Percentiles rank a stretch among this genome's conserved stretches.
Evolutionary conservation across 2,113 vertebrate species (phyloP).

Genomic region (Saguinus midas): DNA sequence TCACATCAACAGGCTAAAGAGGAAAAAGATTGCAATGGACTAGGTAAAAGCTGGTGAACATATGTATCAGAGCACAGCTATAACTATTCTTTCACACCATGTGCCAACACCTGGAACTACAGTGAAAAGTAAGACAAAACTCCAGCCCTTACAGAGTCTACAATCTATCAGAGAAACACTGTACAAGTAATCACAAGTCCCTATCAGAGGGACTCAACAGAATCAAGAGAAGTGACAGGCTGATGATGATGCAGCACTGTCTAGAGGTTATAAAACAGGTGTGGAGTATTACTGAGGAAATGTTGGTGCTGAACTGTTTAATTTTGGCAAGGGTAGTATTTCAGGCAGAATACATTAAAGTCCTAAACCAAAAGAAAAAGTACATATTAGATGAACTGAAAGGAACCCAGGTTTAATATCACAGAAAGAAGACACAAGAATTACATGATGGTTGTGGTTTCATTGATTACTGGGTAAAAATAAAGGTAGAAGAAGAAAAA

Average conservation of each 20-base stretch:
- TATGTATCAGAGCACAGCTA: not conserved
- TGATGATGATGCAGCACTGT: not conserved
- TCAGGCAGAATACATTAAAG: not conserved
- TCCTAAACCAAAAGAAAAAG: slow-evolving; percentile 7
- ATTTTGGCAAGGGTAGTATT: not conserved
- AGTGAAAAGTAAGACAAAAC: not conserved
- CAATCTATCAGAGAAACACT: not conserved
- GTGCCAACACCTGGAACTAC: not conserved
- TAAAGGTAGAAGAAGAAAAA: not conserved
- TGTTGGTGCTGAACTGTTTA: no score
- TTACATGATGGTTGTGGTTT: not conserved
- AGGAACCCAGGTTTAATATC: not conserved
- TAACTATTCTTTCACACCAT: not conserved
- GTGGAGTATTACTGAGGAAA: not conserved
- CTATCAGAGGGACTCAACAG: not conserved
- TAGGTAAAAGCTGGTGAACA: not conserved
- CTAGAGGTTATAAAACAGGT: not conserved
- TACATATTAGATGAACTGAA: not conserved
- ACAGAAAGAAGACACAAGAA: not conserved
- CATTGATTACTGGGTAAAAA: not conserved
- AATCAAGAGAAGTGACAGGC: not conserved
- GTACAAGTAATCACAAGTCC: not conserved
- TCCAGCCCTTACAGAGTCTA: not conserved
- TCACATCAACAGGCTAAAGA: not conserved
- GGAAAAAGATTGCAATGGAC: not conserved